Percentiles rank a stretch among this genome's conserved stretches.
phyloP scores from a whole-genome alignment of 2,888 invertebrate genomes.

The Lasioglossum vierecki region DNA sequence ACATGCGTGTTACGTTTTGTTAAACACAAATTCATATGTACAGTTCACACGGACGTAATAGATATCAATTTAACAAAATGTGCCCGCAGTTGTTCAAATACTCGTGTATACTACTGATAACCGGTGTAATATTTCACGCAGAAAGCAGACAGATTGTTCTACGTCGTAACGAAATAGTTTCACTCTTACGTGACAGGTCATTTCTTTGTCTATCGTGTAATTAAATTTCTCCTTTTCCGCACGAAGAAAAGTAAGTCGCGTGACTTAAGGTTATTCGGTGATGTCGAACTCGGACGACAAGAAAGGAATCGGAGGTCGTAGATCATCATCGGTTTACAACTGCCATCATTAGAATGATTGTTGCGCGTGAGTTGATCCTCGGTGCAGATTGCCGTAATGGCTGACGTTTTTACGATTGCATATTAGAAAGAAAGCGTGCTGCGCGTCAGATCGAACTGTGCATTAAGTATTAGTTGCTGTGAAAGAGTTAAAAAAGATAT shows the following conservation, averaged over 20 bases:
- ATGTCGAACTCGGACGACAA: background rate
- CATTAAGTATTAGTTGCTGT: background rate
- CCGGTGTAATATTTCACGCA: conserved; percentile 14
- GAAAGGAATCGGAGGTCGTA: conserved; percentile 14
- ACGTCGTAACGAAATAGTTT: background rate
- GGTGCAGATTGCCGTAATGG: background rate
- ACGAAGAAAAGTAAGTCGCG: conserved; percentile 1
- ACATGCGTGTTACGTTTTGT: background rate
- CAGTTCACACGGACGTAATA: background rate
- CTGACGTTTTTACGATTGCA: background rate
- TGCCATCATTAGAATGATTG: conserved; percentile 39
- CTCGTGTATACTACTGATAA: conserved; percentile 3
- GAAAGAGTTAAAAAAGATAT: background rate
- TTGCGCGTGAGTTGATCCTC: background rate
- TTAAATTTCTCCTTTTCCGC: conserved; percentile 25
- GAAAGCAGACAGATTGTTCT: background rate
- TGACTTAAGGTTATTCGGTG: conserved; percentile 10
- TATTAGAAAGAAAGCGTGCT: background rate
- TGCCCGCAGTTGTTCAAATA: conserved; percentile 36
- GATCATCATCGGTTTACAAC: conserved; percentile 28
- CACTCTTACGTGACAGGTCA: conserved; percentile 1
- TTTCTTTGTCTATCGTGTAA: background rate
- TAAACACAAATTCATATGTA: background rate
- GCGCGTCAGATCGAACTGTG: background rate
- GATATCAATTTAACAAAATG: conserved; percentile 7